phyloP scores from a whole-genome alignment of 1,140 invertebrate species.

The Ditylenchus dipsaci region DNA sequence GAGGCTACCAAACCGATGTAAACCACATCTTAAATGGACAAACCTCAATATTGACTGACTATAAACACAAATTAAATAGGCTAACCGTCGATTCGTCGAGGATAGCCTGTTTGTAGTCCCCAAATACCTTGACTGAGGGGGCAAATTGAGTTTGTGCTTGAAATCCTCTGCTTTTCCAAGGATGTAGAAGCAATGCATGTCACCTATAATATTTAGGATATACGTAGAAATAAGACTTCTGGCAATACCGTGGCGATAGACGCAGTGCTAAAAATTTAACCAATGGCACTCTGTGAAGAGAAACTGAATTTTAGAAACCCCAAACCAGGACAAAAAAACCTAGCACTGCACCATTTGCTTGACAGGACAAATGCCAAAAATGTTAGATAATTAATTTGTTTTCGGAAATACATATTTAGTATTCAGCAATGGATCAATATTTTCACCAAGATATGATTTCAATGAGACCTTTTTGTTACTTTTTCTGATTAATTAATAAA shows the following conservation, averaged over 20 bases:
- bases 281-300: background rate
- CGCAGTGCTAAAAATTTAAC: background rate
- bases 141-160: background rate
- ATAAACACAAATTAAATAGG: background rate
- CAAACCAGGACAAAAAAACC: background rate
- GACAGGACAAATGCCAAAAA: background rate
- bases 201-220: slow-evolving; percentile 3
- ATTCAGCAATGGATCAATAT: background rate
- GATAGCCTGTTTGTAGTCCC: slow-evolving; percentile 17
- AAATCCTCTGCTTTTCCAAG: slow-evolving; percentile 13
- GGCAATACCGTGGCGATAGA: background rate
- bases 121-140: slow-evolving; percentile 18
- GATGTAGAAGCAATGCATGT: slow-evolving; percentile 11
- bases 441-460: background rate
- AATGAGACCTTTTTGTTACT: background rate
- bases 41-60: background rate
- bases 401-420: background rate
- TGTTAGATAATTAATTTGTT: background rate
- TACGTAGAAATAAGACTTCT: background rate
- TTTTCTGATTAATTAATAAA: too few relatives aligned
- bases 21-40: slow-evolving; percentile 23
- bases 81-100: background rate
- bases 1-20: slow-evolving; percentile 31
- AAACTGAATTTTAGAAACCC: too few relatives aligned
- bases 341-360: background rate